These are phyloP conservation scores for Leucophenga varia DNA, from an alignment of 1,140 invertebrate species.

Conservation along the genomic window DNA sequence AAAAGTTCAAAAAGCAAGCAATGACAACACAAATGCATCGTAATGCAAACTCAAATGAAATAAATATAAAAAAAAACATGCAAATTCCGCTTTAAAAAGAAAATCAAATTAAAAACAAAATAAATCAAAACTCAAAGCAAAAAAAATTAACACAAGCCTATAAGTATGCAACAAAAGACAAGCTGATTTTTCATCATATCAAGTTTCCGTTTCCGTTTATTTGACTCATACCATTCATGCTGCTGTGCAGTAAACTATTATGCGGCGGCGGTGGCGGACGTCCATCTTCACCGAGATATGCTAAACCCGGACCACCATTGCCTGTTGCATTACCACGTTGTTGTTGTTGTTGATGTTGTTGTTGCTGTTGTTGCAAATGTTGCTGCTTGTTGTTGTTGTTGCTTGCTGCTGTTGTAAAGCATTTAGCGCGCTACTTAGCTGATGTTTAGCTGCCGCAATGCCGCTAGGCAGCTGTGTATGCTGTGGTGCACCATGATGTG, in stretches of 20 bases:
- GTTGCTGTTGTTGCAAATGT: conserved; percentile 26
- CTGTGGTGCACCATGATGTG: not conserved
- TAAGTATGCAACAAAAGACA: not conserved
- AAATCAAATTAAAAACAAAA: not conserved
- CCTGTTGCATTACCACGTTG: conserved; percentile 25
- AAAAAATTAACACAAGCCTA: not conserved
- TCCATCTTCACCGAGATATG: conserved; percentile 61
- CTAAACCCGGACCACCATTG: conserved; percentile 32
- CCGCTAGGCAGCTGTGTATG: conserved; percentile 20
- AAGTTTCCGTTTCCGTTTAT: conserved; percentile 65
- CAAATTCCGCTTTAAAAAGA: conserved; percentile 13
- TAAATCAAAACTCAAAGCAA: too few species aligned
- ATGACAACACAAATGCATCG: conserved; percentile 10
- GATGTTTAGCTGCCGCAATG: conserved; percentile 40
- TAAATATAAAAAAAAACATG: conserved; percentile 11
- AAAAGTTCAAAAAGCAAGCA: conserved; percentile 19
- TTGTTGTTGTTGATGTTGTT: conserved; percentile 22
- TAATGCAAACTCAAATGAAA: conserved; percentile 2
- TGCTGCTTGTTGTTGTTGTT: conserved; percentile 18
- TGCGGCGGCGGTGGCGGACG: conserved; percentile 66
- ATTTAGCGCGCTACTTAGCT: conserved; percentile 39
- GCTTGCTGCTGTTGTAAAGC: conserved; percentile 36
- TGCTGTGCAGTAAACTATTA: conserved; percentile 77
- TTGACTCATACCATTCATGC: conserved; percentile 25
- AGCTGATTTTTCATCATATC: conserved; percentile 22